phyloP scores from a whole-genome alignment of 2,113 vertebrate species.

The Cephalopterus ornatus region DNA sequence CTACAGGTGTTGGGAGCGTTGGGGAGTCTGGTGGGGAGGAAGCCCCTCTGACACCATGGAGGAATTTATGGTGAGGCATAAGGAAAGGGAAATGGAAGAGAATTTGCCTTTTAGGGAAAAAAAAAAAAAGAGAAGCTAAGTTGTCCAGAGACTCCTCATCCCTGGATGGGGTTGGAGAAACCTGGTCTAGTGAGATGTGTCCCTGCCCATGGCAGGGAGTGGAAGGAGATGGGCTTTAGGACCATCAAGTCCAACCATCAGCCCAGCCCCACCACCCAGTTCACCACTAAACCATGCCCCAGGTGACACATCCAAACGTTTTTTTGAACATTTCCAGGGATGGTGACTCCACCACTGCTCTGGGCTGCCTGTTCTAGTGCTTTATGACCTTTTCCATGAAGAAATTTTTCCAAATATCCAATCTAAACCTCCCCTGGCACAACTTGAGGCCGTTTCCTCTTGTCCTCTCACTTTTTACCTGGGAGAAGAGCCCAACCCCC shows the following conservation, averaged over 20 bases:
- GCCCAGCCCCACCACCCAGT: too few relatives aligned
- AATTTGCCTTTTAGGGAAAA: not conserved
- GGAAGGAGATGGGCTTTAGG: not conserved
- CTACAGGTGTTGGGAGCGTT: fast-evolving
- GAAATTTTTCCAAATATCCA: not conserved
- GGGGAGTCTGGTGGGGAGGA: not conserved
- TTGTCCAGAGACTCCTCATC: not conserved
- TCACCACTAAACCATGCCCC: not conserved
- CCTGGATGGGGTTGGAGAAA: not conserved
- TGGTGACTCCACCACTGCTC: not conserved
- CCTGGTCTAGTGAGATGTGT: not conserved
- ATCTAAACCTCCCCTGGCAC: not conserved
- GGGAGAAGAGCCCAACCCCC: not conserved
- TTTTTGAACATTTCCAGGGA: not conserved
- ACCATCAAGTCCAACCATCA: not conserved
- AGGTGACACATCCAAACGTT: not conserved
- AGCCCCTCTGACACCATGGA: not conserved
- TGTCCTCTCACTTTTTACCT: not conserved
- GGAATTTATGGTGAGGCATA: not conserved
- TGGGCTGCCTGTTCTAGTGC: not conserved
- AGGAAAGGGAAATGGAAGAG: not conserved
- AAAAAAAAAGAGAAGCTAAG: not conserved
- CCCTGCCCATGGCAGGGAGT: not conserved
- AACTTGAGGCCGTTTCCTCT: not conserved
- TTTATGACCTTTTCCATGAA: not conserved